Percentiles rank a stretch among this genome's conserved stretches.
Conservation (phyloP, 2,797 vertebrate species). For the Enteromius mattozi region DNA sequence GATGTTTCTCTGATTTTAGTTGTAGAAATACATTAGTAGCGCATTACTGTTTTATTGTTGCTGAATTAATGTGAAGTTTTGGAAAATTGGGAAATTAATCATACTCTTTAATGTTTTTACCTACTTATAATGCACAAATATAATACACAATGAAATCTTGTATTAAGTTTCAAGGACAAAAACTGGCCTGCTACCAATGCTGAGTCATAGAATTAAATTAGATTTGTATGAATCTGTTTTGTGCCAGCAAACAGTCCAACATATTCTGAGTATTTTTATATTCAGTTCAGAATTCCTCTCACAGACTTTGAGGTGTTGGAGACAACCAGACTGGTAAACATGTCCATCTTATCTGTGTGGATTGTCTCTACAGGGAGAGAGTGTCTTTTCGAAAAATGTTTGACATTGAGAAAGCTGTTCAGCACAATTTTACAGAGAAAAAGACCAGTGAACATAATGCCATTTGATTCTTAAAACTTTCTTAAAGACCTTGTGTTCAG, state of each 20-base stretch:
- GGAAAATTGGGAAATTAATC: neutral
- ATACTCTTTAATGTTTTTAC: neutral
- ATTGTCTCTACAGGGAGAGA: neutral
- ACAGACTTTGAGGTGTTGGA: neutral
- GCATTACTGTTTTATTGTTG: neutral
- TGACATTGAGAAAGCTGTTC: neutral
- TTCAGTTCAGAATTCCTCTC: neutral
- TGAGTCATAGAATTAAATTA: neutral
- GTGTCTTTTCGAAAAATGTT: neutral
- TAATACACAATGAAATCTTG: neutral
- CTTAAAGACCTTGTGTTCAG: slow-evolving; percentile 5
- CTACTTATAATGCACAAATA: neutral
- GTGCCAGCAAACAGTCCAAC: neutral
- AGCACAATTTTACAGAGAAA: neutral
- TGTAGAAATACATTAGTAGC: neutral
- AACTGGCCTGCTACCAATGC: neutral
- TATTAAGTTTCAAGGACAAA: slow-evolving; percentile 6
- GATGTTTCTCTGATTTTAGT: slow-evolving; percentile 10
- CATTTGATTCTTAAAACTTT: neutral
- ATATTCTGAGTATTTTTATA: neutral
- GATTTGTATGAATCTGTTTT: neutral
- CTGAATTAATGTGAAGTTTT: neutral
- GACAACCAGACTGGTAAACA: slow-evolving; percentile 24
- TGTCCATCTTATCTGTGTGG: slow-evolving; percentile 24
- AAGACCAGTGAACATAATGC: neutral